Evolutionary conservation across 2,797 vertebrate species (phyloP).

Genomic region (Periophthalmus magnuspinnatus): DNA sequence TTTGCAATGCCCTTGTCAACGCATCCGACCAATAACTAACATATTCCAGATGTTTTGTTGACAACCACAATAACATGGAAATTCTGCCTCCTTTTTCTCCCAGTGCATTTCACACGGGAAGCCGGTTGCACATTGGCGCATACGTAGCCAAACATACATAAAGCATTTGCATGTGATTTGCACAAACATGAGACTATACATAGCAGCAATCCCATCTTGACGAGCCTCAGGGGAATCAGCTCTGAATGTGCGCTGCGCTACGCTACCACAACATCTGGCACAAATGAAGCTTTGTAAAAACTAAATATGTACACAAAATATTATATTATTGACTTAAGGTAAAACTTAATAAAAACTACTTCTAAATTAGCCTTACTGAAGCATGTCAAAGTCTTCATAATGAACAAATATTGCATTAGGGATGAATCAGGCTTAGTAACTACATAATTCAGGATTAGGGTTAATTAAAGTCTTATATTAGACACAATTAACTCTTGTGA

Average conservation of each 20-base stretch:
- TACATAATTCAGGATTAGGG: too few relatives aligned
- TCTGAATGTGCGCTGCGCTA: constrained; percentile 36
- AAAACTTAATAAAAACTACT: too few relatives aligned
- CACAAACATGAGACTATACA: constrained; percentile 19
- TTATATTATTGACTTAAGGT: constrained; percentile 16
- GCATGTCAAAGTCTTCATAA: too few relatives aligned
- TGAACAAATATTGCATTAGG: too few relatives aligned
- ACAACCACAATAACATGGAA: neutral
- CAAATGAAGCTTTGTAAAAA: constrained; percentile 40
- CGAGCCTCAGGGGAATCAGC: constrained; percentile 25
- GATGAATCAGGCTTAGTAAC: too few relatives aligned
- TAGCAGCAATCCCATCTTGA: constrained; percentile 29
- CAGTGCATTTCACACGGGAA: neutral
- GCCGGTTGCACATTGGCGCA: neutral
- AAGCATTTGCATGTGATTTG: constrained; percentile 15
- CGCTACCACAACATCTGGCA: constrained; percentile 55
- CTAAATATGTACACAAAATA: constrained; percentile 39
- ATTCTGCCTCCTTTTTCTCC: neutral
- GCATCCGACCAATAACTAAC: neutral
- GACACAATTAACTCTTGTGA: constrained; percentile 24
- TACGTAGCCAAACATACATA: constrained; percentile 17
- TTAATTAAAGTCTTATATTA: too few relatives aligned
- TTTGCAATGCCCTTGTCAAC: neutral
- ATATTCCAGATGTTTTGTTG: constrained; percentile 6
- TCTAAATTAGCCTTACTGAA: too few relatives aligned